A percentile compares a stretch with the other conserved stretches of the same genome.
Evolutionary conservation across 2,797 vertebrate species (phyloP).

Genomic region (Diplodus sargus): DNA sequence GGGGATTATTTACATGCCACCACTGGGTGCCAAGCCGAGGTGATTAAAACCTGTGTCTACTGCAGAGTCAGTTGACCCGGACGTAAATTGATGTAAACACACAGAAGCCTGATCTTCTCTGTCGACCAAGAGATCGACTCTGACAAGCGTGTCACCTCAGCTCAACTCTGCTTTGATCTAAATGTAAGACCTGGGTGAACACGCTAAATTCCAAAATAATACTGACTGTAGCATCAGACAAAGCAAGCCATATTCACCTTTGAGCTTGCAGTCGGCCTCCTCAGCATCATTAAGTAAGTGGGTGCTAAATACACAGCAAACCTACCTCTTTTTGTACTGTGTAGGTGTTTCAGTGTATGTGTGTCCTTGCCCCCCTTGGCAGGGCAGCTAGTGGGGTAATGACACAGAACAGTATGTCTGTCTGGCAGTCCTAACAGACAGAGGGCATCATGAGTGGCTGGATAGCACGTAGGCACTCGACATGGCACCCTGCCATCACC

Average conservation of each 20-base stretch:
- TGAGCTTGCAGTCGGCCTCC: constrained; percentile 26
- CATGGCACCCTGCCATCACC: constrained; percentile 65
- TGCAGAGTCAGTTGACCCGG: too few relatives aligned
- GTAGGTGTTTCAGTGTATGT: constrained; percentile 25
- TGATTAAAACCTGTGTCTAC: too few relatives aligned
- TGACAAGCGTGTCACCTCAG: too few relatives aligned
- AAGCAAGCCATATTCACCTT: constrained; percentile 42
- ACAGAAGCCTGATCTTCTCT: too few relatives aligned
- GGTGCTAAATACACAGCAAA: constrained; percentile 55
- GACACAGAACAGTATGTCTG: constrained; percentile 47
- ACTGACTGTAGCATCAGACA: constrained; percentile 5
- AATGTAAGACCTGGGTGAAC: too few relatives aligned
- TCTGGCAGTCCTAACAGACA: constrained; percentile 39
- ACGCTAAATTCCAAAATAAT: background rate
- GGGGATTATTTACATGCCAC: too few relatives aligned
- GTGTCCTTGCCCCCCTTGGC: constrained; percentile 9
- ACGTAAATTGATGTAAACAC: too few relatives aligned
- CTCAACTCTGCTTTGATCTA: too few relatives aligned
- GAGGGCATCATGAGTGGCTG: constrained; percentile 64
- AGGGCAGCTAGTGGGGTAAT: constrained; percentile 48
- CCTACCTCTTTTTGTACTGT: constrained; percentile 28
- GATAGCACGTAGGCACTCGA: constrained; percentile 75
- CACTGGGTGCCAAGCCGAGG: too few relatives aligned
- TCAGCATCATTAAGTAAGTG: constrained; percentile 51
- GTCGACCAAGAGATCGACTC: too few relatives aligned